These are phyloP conservation scores for Tupaia tana DNA, from an alignment of 2,113 vertebrate genomes.

Conservation along the genomic window DNA sequence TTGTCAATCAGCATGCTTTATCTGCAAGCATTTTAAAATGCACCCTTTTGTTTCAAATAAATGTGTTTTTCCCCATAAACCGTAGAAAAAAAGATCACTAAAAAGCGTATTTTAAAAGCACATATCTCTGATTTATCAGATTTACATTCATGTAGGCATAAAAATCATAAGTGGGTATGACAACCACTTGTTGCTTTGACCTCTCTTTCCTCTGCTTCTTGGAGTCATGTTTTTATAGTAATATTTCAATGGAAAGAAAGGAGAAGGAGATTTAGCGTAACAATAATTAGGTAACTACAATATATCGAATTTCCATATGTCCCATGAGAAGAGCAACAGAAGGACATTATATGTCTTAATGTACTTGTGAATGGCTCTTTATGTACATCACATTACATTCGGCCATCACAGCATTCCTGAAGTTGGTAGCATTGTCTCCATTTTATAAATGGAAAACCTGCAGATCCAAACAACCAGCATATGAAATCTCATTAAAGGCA, in stretches of 20 bases:
- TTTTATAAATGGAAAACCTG: background rate
- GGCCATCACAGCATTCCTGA: background rate
- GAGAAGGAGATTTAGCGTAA: background rate
- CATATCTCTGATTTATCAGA: background rate
- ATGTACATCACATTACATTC: background rate
- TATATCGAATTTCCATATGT: background rate
- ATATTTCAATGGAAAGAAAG: slow-evolving; percentile 11
- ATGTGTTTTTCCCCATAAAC: background rate
- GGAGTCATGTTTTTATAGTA: background rate
- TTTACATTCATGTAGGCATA: slow-evolving; percentile 41
- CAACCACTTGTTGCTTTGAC: background rate
- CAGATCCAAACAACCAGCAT: background rate
- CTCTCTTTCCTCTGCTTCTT: background rate
- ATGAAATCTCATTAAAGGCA: background rate
- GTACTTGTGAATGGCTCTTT: background rate
- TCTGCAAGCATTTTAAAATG: slow-evolving; percentile 9
- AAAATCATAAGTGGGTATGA: background rate
- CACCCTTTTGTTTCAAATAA: slow-evolving; percentile 33
- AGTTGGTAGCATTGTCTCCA: background rate
- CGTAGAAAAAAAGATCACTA: background rate
- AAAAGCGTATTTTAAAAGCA: slow-evolving; percentile 25
- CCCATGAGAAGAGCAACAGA: background rate
- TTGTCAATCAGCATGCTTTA: background rate
- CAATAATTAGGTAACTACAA: background rate
- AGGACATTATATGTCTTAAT: background rate